These are phyloP conservation scores for Sthenelais limicola DNA, from an alignment of 2,888 invertebrate genomes.

Conservation along the genomic window DNA sequence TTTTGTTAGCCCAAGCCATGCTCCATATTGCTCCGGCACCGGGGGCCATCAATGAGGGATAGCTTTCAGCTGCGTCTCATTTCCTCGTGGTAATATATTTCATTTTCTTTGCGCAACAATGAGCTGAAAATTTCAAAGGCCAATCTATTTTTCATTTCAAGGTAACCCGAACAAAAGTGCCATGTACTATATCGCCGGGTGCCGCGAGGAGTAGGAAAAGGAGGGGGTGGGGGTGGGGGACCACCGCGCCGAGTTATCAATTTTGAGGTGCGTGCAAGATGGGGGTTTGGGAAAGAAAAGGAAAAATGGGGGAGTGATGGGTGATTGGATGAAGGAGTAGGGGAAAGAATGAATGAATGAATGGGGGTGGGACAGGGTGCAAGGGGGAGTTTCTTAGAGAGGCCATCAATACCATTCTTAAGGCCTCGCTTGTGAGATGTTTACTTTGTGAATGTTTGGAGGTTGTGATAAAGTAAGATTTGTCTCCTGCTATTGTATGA, in stretches of 20 bases:
- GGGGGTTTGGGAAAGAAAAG: neutral
- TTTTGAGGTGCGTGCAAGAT: slow-evolving; percentile 6
- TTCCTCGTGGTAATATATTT: slow-evolving; percentile 27
- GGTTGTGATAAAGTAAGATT: slow-evolving; percentile 19
- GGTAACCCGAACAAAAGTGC: neutral
- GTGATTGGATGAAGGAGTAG: neutral
- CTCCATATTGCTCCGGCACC: slow-evolving; percentile 21
- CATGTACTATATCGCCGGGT: neutral
- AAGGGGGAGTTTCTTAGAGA: too few species aligned
- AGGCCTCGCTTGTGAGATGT: too few species aligned
- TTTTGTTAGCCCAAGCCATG: slow-evolving; percentile 38
- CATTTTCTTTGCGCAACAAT: slow-evolving; percentile 22
- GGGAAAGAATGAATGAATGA: neutral
- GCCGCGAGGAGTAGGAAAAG: neutral
- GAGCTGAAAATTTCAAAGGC: slow-evolving; percentile 34
- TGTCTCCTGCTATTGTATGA: slow-evolving; percentile 10
- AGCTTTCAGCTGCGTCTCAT: slow-evolving; percentile 26
- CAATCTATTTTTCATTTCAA: slow-evolving; percentile 23
- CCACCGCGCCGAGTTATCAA: neutral
- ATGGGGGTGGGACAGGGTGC: slow-evolving; percentile 1
- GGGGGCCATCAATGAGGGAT: slow-evolving; percentile 13
- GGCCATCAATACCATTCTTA: too few species aligned
- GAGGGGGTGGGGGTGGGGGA: neutral
- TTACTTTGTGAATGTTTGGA: slow-evolving; percentile 13
- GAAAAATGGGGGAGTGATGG: neutral